Evolutionary conservation across 2,797 vertebrate species (phyloP).

Genomic region (Trachops cirrhosus): DNA sequence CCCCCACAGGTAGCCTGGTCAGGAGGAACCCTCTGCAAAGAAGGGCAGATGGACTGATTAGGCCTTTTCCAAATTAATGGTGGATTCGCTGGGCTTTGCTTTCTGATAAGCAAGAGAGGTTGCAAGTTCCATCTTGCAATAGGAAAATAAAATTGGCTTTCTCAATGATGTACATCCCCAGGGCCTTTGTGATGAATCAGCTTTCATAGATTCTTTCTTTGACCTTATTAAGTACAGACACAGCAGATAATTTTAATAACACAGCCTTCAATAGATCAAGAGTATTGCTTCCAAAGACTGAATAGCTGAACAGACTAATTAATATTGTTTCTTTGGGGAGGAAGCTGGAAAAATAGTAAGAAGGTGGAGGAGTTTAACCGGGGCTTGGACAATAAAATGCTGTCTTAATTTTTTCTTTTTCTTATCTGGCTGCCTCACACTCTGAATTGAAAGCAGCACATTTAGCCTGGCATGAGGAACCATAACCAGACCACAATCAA

Average conservation of each 20-base stretch:
- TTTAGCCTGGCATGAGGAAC: constrained; percentile 64
- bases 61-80: constrained; percentile 45
- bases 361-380: constrained; percentile 61
- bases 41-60: constrained; percentile 3
- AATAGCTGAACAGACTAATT: constrained; percentile 63
- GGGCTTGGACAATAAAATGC: constrained; percentile 68
- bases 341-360: background rate
- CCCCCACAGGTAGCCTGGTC: background rate
- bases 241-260: constrained; percentile 77
- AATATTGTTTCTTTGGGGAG: constrained; percentile 58
- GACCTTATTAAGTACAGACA: constrained; percentile 80
- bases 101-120: constrained; percentile 46
- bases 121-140: constrained; percentile 57
- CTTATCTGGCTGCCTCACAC: constrained; percentile 40
- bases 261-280: constrained; percentile 63
- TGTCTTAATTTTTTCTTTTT: constrained; percentile 55
- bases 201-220: constrained; percentile 74
- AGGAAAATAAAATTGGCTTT: constrained; percentile 74
- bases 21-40: background rate
- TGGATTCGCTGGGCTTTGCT: constrained; percentile 43
- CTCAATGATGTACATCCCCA: constrained; percentile 65
- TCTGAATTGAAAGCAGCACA: background rate
- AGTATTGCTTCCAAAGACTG: constrained; percentile 56
- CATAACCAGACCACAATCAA: constrained; percentile 77
- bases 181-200: constrained; percentile 77